A percentile compares a stretch with the other conserved stretches of the same genome.
Conservation (phyloP, 2,113 vertebrate species). For the Cervus canadensis region DNA sequence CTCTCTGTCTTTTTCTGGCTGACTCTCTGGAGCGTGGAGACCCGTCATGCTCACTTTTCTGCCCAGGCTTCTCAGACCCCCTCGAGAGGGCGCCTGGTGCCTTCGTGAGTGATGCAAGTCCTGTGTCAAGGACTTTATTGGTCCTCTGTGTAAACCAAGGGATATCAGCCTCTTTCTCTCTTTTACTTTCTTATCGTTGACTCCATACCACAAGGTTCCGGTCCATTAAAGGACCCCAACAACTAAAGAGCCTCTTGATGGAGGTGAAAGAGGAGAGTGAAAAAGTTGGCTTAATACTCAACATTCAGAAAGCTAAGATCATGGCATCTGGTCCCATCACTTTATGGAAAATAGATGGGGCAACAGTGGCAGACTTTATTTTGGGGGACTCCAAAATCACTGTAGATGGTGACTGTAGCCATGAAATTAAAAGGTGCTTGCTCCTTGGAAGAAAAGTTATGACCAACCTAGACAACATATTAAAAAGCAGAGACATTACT, state of each 20-base stretch:
- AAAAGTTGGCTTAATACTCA: neutral
- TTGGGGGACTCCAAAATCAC: neutral
- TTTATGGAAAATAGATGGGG: neutral
- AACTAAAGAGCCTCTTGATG: neutral
- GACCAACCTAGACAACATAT: neutral
- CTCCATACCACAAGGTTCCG: too few relatives aligned
- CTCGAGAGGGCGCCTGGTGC: too few relatives aligned
- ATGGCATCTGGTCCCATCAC: neutral
- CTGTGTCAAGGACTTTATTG: too few relatives aligned
- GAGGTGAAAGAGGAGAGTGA: neutral
- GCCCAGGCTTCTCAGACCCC: too few relatives aligned
- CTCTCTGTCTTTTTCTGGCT: too few relatives aligned
- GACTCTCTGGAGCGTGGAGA: too few relatives aligned
- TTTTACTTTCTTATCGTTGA: too few relatives aligned
- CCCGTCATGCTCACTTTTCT: too few relatives aligned
- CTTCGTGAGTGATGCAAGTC: too few relatives aligned
- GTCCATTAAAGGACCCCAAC: too few relatives aligned
- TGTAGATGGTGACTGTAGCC: neutral
- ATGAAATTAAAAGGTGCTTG: neutral
- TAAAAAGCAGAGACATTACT: neutral
- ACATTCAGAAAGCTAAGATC: neutral
- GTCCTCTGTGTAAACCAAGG: too few relatives aligned
- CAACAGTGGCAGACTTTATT: neutral
- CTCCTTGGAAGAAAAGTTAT: neutral
- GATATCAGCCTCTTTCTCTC: too few relatives aligned